Evolutionary conservation across 2,797 vertebrate species (phyloP).

Genomic region (Myotis planiceps): DNA sequence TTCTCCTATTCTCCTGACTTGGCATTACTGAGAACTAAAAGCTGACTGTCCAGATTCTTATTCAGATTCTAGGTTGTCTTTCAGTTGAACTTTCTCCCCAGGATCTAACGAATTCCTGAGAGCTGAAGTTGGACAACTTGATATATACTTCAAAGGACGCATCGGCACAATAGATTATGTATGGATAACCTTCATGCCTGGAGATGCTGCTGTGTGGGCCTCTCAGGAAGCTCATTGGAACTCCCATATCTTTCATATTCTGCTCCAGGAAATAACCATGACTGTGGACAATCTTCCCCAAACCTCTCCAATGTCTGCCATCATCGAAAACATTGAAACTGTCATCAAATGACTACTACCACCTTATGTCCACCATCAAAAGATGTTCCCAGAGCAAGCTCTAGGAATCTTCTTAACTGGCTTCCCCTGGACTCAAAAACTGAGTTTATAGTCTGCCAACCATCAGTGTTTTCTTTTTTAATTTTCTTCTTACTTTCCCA

Average conservation of each 20-base stretch:
- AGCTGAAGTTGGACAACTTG: neutral
- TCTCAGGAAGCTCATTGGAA: neutral
- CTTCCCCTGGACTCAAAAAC: neutral
- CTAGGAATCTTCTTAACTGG: slow-evolving; percentile 3
- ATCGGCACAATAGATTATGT: neutral
- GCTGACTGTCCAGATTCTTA: neutral
- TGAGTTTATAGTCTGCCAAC: neutral
- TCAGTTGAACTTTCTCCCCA: neutral
- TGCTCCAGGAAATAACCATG: neutral
- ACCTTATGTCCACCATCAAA: neutral
- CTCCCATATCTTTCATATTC: neutral
- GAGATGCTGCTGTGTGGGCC: neutral
- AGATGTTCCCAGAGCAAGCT: neutral
- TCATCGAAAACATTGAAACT: neutral
- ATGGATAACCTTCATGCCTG: neutral
- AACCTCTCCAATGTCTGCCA: neutral
- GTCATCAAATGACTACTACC: neutral
- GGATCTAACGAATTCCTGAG: neutral
- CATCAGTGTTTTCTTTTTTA: neutral
- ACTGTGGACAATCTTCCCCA: neutral
- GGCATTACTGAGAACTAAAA: neutral
- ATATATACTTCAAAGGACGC: neutral
- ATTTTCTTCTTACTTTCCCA: neutral
- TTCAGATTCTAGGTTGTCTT: neutral
- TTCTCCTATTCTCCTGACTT: neutral